Conservation (phyloP, 92 coral and sea anemone species). For the Isaurus tuberculatus region DNA sequence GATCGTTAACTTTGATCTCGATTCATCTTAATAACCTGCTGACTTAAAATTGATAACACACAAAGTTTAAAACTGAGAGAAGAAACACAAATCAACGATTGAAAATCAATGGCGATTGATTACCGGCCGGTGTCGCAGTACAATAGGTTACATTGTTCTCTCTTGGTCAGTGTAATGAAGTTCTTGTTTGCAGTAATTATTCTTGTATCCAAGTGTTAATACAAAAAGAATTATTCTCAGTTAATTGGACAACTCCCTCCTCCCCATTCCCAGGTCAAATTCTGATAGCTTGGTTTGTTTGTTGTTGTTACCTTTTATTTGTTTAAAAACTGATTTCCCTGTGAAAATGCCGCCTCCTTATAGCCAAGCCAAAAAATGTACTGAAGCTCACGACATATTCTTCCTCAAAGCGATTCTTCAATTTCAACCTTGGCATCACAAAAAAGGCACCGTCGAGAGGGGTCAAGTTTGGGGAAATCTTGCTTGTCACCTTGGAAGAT, state of each 20-base stretch:
- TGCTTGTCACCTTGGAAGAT: neutral
- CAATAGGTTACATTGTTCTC: neutral
- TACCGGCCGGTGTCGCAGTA: neutral
- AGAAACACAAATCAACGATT: no score
- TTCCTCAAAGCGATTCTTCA: constrained; percentile 29
- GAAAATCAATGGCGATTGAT: no score
- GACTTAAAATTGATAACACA: no score
- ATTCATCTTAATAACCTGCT: no score
- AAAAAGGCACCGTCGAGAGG: constrained; percentile 41
- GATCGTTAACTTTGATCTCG: no score
- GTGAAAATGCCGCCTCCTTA: constrained; percentile 37
- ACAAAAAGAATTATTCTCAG: neutral
- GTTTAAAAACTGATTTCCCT: neutral
- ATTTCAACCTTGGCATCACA: constrained; percentile 45
- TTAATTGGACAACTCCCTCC: neutral
- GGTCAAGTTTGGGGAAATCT: constrained; percentile 50
- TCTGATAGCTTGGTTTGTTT: constrained; percentile 36
- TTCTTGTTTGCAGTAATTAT: neutral
- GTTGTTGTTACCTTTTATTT: constrained; percentile 31
- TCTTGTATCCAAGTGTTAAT: neutral
- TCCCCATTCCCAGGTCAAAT: neutral
- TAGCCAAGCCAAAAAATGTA: constrained; percentile 68
- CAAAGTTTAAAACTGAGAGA: no score
- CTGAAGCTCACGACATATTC: constrained; percentile 57
- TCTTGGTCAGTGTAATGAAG: neutral